Conservation (phyloP, 2,888 invertebrate genomes). For the Congeria kusceri region DNA sequence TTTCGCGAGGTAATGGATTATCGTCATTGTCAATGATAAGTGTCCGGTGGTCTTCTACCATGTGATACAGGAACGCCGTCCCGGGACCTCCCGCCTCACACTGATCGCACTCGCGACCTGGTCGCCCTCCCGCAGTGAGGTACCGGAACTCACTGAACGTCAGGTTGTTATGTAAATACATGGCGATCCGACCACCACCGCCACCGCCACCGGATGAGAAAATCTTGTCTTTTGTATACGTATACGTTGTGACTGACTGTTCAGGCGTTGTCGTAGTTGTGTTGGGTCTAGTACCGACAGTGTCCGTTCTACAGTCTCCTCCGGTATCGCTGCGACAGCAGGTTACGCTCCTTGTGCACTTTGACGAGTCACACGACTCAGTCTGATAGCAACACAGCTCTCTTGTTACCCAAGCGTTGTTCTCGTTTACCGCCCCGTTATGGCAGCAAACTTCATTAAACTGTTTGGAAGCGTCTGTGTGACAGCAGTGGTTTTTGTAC, state of each 20-base stretch:
- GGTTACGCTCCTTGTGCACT: conserved; percentile 13
- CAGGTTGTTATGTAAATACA: conserved; percentile 70
- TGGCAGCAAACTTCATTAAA: conserved; percentile 24
- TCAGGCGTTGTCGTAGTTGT: background rate
- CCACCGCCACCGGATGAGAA: conserved; percentile 65
- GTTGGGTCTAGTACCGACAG: background rate
- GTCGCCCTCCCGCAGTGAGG: conserved; percentile 70
- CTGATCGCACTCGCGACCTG: conserved; percentile 47
- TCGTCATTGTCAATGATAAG: conserved; percentile 76
- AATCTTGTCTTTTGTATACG: conserved; percentile 8
- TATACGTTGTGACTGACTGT: conserved; percentile 1
- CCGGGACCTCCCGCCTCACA: conserved; percentile 76
- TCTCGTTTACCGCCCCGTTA: conserved; percentile 12
- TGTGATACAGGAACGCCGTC: conserved; percentile 74
- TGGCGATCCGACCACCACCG: conserved; percentile 74
- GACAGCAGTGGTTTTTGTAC: conserved; percentile 25
- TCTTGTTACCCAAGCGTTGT: conserved; percentile 2
- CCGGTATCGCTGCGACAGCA: conserved; percentile 20
- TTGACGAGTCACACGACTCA: conserved; percentile 6
- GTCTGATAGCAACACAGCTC: conserved; percentile 31
- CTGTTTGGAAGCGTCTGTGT: background rate
- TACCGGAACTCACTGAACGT: conserved; percentile 77
- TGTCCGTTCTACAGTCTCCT: too few species aligned
- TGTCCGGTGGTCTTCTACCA: conserved; percentile 69
- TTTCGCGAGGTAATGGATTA: conserved; percentile 60